Evolutionary conservation across 2,113 vertebrate species (phyloP).

Genomic region (Candoia aspera): DNA sequence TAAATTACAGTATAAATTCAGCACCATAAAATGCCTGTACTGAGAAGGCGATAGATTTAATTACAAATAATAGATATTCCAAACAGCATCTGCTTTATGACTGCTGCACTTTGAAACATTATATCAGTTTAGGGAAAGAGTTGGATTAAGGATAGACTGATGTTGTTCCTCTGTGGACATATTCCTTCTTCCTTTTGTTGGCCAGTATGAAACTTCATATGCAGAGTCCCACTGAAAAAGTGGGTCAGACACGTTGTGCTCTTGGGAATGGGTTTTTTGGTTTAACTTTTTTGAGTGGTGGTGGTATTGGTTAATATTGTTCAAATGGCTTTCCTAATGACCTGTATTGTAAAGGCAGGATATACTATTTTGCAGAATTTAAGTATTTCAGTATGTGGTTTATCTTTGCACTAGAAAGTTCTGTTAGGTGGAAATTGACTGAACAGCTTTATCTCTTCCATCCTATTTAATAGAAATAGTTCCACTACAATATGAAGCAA

Average conservation of each 20-base stretch:
- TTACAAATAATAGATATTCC: constrained; percentile 49
- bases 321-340: background rate
- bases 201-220: constrained; percentile 26
- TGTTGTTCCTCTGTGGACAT: constrained; percentile 40
- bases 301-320: background rate
- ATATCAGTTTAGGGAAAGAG: constrained; percentile 16
- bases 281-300: background rate
- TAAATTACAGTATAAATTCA: constrained; percentile 59
- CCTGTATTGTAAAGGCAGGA: background rate
- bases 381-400: background rate
- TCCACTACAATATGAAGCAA: constrained; percentile 28
- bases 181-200: constrained; percentile 4
- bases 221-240: background rate
- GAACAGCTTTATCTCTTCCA: constrained; percentile 35
- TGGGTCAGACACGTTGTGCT: constrained; percentile 13
- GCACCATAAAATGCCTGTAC: constrained; percentile 36
- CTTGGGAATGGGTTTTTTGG: background rate
- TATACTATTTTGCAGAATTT: background rate
- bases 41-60: constrained; percentile 44
- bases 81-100: constrained; percentile 41
- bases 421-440: background rate
- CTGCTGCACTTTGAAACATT: constrained; percentile 33
- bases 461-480: constrained; percentile 49
- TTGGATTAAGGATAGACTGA: constrained; percentile 24
- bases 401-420: background rate